These are phyloP conservation scores for Drosophila anomalata DNA, from an alignment of 2,888 invertebrate genomes.

Conservation along the genomic window DNA sequence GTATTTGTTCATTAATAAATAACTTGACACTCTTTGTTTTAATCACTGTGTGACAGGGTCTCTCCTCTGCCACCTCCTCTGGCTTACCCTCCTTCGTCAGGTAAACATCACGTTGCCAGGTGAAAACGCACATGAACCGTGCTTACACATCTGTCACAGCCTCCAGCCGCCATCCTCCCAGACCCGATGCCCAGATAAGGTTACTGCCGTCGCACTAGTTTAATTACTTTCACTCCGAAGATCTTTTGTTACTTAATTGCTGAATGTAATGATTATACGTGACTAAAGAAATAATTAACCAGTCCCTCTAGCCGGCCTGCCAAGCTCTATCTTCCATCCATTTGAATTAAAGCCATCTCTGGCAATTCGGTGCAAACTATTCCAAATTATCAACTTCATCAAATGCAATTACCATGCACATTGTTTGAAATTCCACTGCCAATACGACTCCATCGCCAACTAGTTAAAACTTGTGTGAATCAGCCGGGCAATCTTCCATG, in stretches of 20 bases:
- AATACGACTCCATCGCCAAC: constrained; percentile 1
- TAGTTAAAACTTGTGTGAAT: constrained; percentile 20
- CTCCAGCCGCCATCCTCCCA: background rate
- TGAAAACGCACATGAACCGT: constrained; percentile 36
- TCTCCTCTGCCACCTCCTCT: background rate
- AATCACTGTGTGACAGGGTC: constrained; percentile 48
- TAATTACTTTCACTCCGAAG: constrained; percentile 32
- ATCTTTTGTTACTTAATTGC: constrained; percentile 28
- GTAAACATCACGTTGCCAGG: constrained; percentile 35
- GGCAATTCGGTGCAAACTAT: constrained; percentile 6
- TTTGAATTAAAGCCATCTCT: background rate
- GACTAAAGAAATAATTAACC: constrained; percentile 11
- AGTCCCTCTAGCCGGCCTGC: background rate
- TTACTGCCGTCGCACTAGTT: constrained; percentile 34
- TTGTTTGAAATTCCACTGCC: background rate
- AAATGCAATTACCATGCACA: background rate
- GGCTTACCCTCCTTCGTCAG: background rate
- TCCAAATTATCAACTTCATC: constrained; percentile 9
- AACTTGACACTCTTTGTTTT: constrained; percentile 67
- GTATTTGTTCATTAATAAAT: constrained; percentile 70
- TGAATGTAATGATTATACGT: constrained; percentile 17
- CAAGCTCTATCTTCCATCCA: background rate
- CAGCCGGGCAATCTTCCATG: constrained; percentile 16
- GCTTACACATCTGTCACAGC: constrained; percentile 40
- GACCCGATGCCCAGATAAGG: constrained; percentile 46